These are phyloP conservation scores for Porites australiensis DNA, from an alignment of 64 coral and sea anemone species.

Conservation along the genomic window DNA sequence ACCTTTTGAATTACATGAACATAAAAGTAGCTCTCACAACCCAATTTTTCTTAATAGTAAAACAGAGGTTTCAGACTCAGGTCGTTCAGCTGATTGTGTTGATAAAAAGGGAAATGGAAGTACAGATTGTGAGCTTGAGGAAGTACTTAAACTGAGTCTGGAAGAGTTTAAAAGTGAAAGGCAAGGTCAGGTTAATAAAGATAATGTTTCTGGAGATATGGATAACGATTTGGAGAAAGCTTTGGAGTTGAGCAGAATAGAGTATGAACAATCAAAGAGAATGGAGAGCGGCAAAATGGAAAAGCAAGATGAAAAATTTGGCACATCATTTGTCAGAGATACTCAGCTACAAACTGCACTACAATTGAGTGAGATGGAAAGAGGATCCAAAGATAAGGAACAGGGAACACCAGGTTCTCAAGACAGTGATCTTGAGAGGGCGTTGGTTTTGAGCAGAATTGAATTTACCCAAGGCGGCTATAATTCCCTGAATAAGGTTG, in stretches of 20 bases:
- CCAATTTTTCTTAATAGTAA: neutral
- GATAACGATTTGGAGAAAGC: slow-evolving; percentile 24
- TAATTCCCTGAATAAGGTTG: neutral
- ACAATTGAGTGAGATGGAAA: slow-evolving; percentile 20
- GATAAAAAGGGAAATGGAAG: neutral
- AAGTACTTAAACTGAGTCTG: slow-evolving; percentile 27
- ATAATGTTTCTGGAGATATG: neutral
- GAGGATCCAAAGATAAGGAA: neutral
- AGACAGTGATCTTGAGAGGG: neutral
- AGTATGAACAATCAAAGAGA: slow-evolving; percentile 11
- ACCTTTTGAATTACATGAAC: neutral
- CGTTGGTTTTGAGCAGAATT: neutral
- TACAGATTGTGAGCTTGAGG: slow-evolving; percentile 24
- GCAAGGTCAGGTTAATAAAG: neutral
- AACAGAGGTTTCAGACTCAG: neutral
- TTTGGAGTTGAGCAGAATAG: slow-evolving; percentile 37
- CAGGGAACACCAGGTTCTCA: neutral
- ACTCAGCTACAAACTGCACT: neutral
- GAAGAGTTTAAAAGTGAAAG: slow-evolving; percentile 19
- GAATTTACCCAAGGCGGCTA: neutral
- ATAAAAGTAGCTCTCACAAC: neutral
- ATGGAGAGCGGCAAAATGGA: neutral
- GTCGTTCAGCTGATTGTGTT: neutral
- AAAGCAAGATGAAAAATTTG: neutral
- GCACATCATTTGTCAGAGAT: neutral